These are phyloP conservation scores for Leucoraja erinaceus DNA, from an alignment of 2,113 vertebrate species.

Conservation along the genomic window DNA sequence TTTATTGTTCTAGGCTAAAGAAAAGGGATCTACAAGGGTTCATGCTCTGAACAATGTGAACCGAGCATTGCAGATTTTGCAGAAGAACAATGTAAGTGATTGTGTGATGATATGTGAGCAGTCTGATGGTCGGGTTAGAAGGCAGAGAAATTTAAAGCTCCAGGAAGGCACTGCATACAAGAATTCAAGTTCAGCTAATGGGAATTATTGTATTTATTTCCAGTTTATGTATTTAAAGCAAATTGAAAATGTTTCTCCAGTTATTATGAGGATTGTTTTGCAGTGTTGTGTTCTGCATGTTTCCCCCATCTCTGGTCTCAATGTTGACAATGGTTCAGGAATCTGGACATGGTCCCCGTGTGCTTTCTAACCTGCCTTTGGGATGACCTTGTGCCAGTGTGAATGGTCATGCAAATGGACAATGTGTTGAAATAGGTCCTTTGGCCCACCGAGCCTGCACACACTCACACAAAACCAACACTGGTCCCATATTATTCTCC, in stretches of 20 bases:
- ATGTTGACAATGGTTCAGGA: too few relatives aligned
- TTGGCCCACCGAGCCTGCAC: too few relatives aligned
- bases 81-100: conserved; percentile 92
- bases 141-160: neutral
- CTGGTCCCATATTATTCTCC: too few relatives aligned
- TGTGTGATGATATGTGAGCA: neutral
- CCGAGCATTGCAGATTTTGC: conserved; percentile 84
- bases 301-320: neutral
- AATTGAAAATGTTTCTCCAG: neutral
- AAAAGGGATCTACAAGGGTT: conserved; percentile 88
- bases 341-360: neutral
- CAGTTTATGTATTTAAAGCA: neutral
- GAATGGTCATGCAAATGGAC: too few relatives aligned
- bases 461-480: too few relatives aligned
- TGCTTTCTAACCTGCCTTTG: neutral
- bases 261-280: neutral
- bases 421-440: too few relatives aligned
- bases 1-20: conserved; percentile 72
- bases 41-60: conserved; percentile 98
- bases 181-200: neutral
- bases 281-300: neutral
- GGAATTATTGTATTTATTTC: neutral
- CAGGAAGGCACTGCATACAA: too few relatives aligned
- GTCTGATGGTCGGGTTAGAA: neutral
- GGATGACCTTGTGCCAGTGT: neutral